These are phyloP conservation scores for Clitarchus hookeri DNA, from an alignment of 2,888 invertebrate species.

Conservation along the genomic window DNA sequence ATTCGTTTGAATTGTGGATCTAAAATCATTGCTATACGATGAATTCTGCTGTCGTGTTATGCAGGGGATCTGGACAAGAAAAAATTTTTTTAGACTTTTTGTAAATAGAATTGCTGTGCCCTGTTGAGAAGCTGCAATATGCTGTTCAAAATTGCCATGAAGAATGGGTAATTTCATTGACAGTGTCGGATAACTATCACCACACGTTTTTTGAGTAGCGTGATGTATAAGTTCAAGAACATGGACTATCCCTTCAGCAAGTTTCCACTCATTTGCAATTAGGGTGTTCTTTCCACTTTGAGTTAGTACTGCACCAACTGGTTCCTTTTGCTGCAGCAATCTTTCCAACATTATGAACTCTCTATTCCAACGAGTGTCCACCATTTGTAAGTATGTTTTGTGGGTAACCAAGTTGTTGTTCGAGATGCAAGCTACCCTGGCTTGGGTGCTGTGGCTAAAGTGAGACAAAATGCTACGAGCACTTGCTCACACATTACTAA, in stretches of 20 bases:
- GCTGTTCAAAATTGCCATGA: not conserved
- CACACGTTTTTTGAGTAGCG: not conserved
- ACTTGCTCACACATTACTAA: not conserved
- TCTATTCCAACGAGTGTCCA: not conserved
- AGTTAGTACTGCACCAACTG: not conserved
- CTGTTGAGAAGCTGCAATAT: not conserved
- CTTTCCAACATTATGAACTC: not conserved
- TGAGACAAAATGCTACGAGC: not conserved
- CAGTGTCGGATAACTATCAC: not conserved
- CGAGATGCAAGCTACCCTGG: not conserved
- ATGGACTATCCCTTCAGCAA: not conserved
- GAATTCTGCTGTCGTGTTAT: not conserved
- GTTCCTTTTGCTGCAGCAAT: slow-evolving; percentile 19
- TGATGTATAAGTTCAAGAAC: not conserved
- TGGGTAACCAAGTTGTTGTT: slow-evolving; percentile 18
- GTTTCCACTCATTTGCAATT: not conserved
- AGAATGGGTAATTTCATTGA: not conserved
- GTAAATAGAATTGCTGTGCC: not conserved
- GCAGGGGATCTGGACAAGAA: not conserved
- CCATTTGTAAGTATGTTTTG: slow-evolving; percentile 5
- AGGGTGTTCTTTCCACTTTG: not conserved
- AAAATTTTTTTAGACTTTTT: not conserved
- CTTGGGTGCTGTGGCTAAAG: not conserved
- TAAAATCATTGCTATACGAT: not conserved
- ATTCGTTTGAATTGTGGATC: not conserved